Evolutionary conservation across 2,113 vertebrate genomes (phyloP).

Genomic region (Tinamus guttatus): DNA sequence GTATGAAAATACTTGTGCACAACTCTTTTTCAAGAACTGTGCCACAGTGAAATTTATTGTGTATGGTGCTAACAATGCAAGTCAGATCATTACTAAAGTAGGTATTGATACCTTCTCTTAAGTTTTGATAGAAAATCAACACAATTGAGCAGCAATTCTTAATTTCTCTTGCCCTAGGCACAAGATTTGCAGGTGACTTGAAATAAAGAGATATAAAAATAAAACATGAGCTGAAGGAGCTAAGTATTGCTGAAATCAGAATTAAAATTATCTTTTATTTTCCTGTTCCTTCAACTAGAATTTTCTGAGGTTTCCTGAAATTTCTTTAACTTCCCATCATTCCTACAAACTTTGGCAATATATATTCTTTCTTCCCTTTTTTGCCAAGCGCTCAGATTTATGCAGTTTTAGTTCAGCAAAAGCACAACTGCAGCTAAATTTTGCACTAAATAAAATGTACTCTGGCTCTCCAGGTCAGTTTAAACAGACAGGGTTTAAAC

Average conservation of each 20-base stretch:
- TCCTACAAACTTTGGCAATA: not conserved
- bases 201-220: not conserved
- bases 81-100: not conserved
- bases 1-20: not conserved
- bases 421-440: not conserved
- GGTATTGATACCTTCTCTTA: not conserved
- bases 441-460: not conserved
- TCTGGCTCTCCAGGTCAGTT: not conserved
- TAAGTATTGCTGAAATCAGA: not conserved
- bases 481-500: not conserved
- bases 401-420: not conserved
- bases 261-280: no score
- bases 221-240: not conserved
- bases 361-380: not conserved
- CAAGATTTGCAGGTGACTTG: not conserved
- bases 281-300: not conserved
- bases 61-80: not conserved
- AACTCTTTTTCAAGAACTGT: not conserved
- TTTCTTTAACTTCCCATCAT: not conserved
- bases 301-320: not conserved
- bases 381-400: not conserved
- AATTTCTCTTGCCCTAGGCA: not conserved
- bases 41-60: not conserved
- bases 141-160: not conserved
- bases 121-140: not conserved